Conservation (phyloP, 2,888 invertebrate species). For the Agrochola circellaris region DNA sequence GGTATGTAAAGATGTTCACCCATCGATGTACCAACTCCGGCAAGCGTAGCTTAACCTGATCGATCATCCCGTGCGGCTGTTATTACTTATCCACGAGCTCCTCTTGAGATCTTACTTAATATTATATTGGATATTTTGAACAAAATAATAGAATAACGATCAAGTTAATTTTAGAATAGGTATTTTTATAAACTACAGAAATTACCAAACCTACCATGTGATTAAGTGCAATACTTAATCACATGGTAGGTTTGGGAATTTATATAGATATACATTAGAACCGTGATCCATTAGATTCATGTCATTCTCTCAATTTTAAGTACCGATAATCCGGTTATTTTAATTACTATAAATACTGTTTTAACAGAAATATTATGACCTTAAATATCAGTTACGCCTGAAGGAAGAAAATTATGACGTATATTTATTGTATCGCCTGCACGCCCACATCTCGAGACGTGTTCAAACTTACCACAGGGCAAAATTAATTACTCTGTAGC, state of each 20-base stretch:
- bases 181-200: neutral
- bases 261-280: neutral
- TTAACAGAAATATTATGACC: neutral
- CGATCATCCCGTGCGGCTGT: too few relatives aligned
- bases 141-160: neutral
- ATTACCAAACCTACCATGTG: too few relatives aligned
- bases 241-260: neutral
- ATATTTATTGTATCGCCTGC: constrained; percentile 22
- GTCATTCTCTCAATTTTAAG: neutral
- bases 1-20: too few relatives aligned
- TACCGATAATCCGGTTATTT: neutral
- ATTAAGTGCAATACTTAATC: too few relatives aligned
- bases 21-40: too few relatives aligned
- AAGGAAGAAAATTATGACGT: neutral
- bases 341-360: neutral
- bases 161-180: neutral
- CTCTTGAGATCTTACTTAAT: too few relatives aligned
- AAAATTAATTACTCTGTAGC: constrained; percentile 51
- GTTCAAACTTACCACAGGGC: constrained; percentile 1
- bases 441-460: constrained; percentile 19
- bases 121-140: neutral
- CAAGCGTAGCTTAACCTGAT: too few relatives aligned
- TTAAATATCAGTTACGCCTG: neutral
- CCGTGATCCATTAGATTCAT: neutral
- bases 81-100: too few relatives aligned